These are phyloP conservation scores for Pycnomerus fuliginosus DNA, from an alignment of 2,888 invertebrate species.

Conservation along the genomic window DNA sequence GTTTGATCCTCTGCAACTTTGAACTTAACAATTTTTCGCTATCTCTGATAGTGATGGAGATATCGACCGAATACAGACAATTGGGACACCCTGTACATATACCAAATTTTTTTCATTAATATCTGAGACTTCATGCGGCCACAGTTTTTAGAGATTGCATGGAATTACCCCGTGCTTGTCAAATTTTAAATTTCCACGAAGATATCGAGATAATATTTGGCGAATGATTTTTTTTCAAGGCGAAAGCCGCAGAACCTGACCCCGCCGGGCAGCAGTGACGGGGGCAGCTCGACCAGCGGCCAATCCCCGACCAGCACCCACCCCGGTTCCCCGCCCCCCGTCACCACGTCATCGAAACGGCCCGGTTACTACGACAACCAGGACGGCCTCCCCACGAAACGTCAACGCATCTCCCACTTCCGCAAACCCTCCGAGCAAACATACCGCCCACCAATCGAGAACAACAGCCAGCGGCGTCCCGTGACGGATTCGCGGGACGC, in stretches of 20 bases:
- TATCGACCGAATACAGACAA: no score
- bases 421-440: constrained; percentile 58
- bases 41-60: no score
- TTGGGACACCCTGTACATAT: no score
- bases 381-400: constrained; percentile 66
- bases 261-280: constrained; percentile 83
- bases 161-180: no score
- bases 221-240: constrained; percentile 57
- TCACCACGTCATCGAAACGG: constrained; percentile 56
- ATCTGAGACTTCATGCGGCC: no score
- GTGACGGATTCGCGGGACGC: constrained; percentile 52
- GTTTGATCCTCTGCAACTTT: no score
- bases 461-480: constrained; percentile 48
- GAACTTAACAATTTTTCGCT: no score
- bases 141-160: no score
- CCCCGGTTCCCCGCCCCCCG: constrained; percentile 70
- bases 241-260: constrained; percentile 90
- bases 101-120: no score
- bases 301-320: constrained; percentile 77
- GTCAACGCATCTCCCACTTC: constrained; percentile 85
- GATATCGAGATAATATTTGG: no score
- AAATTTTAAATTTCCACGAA: no score
- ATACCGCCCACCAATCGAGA: constrained; percentile 50
- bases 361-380: constrained; percentile 63
- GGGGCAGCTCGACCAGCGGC: constrained; percentile 73